Base-by-base conservation (phyloP, 1,140 invertebrate species). In the Tetramorium simillimum region DNA sequence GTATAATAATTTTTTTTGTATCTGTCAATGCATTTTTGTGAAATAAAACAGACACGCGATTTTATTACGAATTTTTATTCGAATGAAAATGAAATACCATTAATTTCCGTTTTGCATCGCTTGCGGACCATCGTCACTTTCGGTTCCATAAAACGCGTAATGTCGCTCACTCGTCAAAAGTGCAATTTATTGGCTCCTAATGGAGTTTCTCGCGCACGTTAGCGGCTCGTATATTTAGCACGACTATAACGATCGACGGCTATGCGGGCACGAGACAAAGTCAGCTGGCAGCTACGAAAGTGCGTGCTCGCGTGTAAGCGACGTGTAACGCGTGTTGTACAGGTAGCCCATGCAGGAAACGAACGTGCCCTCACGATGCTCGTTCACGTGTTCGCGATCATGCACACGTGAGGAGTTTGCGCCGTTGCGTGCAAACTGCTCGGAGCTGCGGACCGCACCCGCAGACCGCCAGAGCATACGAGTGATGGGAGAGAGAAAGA, bases 131-230 rank as follows among this genome's bases (percentile, higher is more conserved):
- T 60, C 40, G 53, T 81, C 46, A 33, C 18, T 81, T 70, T 56
- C 12, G 33, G 3, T 37, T 65, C 21, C 9, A 58, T 18, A 24
- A 24, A 43, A n/a, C 21, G 16, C 37, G 33, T 6, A 49, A 80
- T 28, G 24, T 62, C 21, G 6, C 16, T 46, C 16, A 49, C 49
- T 5, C 49, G 62, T 81, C 60, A 49, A 33, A 70, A 16, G 46
- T 81, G 33, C n/a, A 81, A 81, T 81, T 81, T 69, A 81, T 81
- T 40, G 63, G 46, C 49, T 49, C 21, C 28, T 81, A 81, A 70
- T 70, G 62, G 46, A 81, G 46, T 12, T 40, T 63, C 33, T 43
- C 37, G 73, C 37, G 53, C 33, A 33, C 33, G 49, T 70, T 81
- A 56, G 6, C 49, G n/a, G 63, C 63, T 67, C 43, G 63, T 81